Conservation (phyloP, 2,888 invertebrate species). For the Drosophila incognita region DNA sequence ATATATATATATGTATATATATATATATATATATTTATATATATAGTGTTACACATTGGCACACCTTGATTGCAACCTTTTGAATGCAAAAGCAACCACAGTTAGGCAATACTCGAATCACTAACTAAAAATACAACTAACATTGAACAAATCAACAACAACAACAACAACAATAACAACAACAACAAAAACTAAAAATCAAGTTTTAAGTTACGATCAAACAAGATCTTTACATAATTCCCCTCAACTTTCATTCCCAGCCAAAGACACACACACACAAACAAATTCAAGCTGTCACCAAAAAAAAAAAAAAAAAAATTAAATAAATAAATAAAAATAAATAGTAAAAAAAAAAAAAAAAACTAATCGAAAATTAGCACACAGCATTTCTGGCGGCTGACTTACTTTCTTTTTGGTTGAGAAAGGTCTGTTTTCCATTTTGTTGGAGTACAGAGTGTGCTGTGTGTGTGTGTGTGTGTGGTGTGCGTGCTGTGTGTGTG, state of each 20-base stretch:
- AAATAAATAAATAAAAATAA: background rate
- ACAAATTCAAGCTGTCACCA: slow-evolving; percentile 24
- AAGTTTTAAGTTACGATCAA: slow-evolving; percentile 41
- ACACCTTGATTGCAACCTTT: background rate
- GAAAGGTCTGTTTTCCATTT: slow-evolving; percentile 61
- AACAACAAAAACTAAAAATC: slow-evolving; percentile 33
- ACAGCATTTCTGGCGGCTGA: slow-evolving; percentile 27
- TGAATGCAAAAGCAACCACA: background rate
- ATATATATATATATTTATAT: background rate
- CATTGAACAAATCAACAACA: background rate
- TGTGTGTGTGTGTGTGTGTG: background rate
- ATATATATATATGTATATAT: no score
- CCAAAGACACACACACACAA: background rate
- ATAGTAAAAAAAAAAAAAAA: background rate
- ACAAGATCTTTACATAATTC: slow-evolving; percentile 51
- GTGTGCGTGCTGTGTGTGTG: background rate
- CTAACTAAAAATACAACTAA: slow-evolving; percentile 3
- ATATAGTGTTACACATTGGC: background rate
- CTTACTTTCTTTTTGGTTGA: slow-evolving; percentile 73
- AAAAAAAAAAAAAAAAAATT: slow-evolving; percentile 4
- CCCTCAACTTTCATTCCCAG: slow-evolving; percentile 44
- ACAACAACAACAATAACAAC: background rate
- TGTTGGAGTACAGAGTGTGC: slow-evolving; percentile 7
- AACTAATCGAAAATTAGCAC: slow-evolving; percentile 29
- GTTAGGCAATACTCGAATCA: slow-evolving; percentile 13